Evolutionary conservation across 1,140 invertebrate genomes (phyloP).

Genomic region (Nebria ingens): DNA sequence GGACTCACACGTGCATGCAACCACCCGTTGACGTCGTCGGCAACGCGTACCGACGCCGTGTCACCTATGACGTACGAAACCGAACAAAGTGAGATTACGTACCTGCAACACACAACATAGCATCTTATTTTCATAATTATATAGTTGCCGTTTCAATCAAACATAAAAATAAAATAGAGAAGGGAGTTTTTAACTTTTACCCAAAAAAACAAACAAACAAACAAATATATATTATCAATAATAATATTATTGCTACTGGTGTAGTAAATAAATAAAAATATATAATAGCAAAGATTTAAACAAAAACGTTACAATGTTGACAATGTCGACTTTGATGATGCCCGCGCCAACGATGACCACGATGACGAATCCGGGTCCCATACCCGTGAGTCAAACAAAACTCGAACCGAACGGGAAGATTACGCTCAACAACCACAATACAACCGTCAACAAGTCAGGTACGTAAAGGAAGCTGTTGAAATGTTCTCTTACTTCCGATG

Average conservation of each 20-base stretch:
- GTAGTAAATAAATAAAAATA: background rate
- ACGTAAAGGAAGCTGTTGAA: too few species aligned
- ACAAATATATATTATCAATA: too few species aligned
- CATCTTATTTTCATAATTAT: too few species aligned
- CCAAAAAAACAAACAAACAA: too few species aligned
- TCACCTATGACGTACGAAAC: conserved; percentile 9
- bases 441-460: conserved; percentile 26
- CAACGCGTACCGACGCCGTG: conserved; percentile 10
- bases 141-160: too few species aligned
- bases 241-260: too few species aligned
- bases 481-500: too few species aligned
- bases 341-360: conserved; percentile 27
- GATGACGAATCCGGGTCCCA: conserved; percentile 24
- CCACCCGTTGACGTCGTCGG: conserved; percentile 9
- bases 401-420: conserved; percentile 26
- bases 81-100: conserved; percentile 22
- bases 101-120: conserved; percentile 18
- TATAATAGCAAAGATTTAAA: conserved; percentile 2
- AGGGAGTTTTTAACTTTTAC: too few species aligned
- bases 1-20: background rate
- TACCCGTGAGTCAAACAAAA: conserved; percentile 27
- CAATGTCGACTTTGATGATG: conserved; percentile 34
- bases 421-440: conserved; percentile 23
- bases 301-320: conserved; percentile 22
- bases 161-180: too few species aligned